Conservation (phyloP, 2,113 vertebrate genomes). For the Rhea pennata region DNA sequence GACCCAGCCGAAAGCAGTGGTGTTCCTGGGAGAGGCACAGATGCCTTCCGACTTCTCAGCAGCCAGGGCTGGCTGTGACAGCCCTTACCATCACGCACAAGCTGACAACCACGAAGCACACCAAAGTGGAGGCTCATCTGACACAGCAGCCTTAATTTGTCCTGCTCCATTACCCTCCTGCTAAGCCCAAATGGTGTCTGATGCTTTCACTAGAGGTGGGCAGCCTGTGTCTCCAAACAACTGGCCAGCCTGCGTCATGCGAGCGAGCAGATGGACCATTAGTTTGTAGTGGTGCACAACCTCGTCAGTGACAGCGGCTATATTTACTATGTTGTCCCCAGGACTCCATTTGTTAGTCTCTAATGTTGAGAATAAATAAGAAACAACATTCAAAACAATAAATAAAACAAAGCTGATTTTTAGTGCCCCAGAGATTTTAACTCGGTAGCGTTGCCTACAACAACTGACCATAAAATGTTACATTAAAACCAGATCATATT, state of each 20-base stretch:
- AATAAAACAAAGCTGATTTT: background rate
- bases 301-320: rapidly evolving
- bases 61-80: rapidly evolving
- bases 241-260: background rate
- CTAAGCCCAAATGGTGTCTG: background rate
- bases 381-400: background rate
- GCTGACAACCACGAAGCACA: background rate
- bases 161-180: background rate
- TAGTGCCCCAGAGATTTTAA: background rate
- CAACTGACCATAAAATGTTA: background rate
- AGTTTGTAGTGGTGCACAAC: rapidly evolving
- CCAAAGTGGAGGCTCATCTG: background rate
- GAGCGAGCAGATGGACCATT: background rate
- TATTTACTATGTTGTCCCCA: background rate
- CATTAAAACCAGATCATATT: slow-evolving; percentile 1
- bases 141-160: background rate
- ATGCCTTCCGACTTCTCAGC: background rate
- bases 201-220: background rate
- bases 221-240: background rate
- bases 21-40: background rate
- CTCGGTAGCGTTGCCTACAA: background rate
- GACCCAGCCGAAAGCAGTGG: rapidly evolving
- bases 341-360: background rate
- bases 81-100: background rate
- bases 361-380: background rate